A percentile compares a stretch with the other conserved stretches of the same genome.
These are phyloP conservation scores for Pristionchus entomophagus DNA, from an alignment of 2,888 invertebrate species.

Conservation along the genomic window DNA sequence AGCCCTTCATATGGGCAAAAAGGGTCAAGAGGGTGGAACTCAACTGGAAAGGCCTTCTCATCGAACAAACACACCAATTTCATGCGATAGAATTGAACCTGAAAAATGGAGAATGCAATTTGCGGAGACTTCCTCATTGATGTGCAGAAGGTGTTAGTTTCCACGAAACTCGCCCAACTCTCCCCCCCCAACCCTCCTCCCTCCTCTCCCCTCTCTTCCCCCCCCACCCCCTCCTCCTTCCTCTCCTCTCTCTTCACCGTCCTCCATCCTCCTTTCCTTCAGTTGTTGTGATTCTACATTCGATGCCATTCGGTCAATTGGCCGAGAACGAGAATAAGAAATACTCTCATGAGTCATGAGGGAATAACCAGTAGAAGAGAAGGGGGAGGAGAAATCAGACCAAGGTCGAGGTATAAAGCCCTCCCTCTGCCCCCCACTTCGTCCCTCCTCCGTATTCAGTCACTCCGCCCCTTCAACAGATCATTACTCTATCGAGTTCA, in stretches of 20 bases:
- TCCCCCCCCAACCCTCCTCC: no score
- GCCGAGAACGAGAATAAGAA: conserved; percentile 36
- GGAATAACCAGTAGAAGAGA: conserved; percentile 16
- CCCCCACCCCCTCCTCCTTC: neutral
- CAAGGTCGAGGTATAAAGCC: conserved; percentile 34
- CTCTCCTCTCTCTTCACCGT: neutral
- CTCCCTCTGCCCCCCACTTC: no score
- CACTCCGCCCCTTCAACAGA: conserved; percentile 8
- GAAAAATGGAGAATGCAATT: neutral
- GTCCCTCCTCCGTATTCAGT: neutral
- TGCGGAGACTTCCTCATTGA: neutral
- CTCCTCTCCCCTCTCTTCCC: neutral
- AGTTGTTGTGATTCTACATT: conserved; percentile 6
- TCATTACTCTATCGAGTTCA: neutral
- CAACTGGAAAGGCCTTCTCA: neutral
- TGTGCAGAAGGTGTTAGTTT: neutral
- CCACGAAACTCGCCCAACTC: conserved; percentile 1
- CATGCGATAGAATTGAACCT: neutral
- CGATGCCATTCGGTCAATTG: conserved; percentile 36
- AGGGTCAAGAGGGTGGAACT: conserved; percentile 39
- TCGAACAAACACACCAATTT: neutral
- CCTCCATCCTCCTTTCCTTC: no score
- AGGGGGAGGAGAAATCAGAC: conserved; percentile 36
- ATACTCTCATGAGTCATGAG: conserved; percentile 32
- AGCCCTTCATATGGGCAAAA: neutral